Percentiles rank a stretch among this genome's conserved stretches.
Evolutionary conservation across 2,797 vertebrate genomes (phyloP).

Genomic region (Huso huso): DNA sequence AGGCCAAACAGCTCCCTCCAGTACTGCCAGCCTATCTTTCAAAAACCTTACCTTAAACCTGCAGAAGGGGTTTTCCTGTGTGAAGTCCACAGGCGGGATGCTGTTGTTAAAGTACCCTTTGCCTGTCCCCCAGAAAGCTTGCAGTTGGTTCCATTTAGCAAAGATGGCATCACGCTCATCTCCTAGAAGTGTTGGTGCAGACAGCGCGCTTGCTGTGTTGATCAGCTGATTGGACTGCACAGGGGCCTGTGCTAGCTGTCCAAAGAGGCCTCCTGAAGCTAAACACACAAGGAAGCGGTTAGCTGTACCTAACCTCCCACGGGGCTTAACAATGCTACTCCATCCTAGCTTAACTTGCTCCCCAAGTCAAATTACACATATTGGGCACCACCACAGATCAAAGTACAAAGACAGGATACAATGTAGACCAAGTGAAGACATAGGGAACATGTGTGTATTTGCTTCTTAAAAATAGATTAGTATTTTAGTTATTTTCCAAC

Average conservation of each 20-base stretch:
- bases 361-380: too few relatives aligned
- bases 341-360: too few relatives aligned
- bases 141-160: conserved; percentile 97
- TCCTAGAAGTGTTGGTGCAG: conserved; percentile 82
- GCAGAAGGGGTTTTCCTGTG: conserved; percentile 93
- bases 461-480: too few relatives aligned
- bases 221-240: conserved; percentile 82
- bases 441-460: too few relatives aligned
- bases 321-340: not conserved
- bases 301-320: not conserved
- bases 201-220: conserved; percentile 89
- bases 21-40: not conserved
- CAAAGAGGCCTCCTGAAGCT: conserved; percentile 74
- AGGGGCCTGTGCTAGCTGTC: conserved; percentile 68
- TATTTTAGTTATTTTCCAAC: not conserved
- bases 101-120: conserved; percentile 91
- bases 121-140: conserved; percentile 96
- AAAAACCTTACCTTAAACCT: conserved; percentile 80
- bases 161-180: conserved; percentile 92
- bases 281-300: not conserved
- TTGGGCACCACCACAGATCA: too few relatives aligned
- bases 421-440: too few relatives aligned
- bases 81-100: conserved; percentile 84
- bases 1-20: not conserved
- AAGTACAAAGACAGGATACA: too few relatives aligned